A percentile compares a stretch with the other conserved stretches of the same genome.
These are phyloP conservation scores for Dryococelus australis DNA, from an alignment of 2,888 invertebrate genomes.

Conservation along the genomic window DNA sequence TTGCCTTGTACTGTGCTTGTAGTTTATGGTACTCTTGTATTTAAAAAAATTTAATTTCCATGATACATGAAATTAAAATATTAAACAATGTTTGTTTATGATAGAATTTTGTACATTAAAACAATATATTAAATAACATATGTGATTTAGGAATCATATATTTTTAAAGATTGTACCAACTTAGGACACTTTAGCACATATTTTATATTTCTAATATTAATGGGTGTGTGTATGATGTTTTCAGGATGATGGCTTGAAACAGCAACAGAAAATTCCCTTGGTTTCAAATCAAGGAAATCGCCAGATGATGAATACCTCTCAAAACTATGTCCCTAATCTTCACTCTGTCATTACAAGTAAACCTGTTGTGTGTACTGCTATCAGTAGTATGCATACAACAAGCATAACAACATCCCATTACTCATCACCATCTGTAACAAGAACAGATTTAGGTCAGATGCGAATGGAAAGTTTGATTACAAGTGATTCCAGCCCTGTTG, in stretches of 20 bases:
- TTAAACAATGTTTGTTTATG: no score
- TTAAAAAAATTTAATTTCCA: no score
- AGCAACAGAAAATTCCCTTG: slow-evolving; percentile 56
- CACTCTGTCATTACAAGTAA: neutral
- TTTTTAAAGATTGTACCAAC: no score
- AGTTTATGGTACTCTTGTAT: no score
- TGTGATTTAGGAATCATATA: no score
- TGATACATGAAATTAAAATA: no score
- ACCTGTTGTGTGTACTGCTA: neutral
- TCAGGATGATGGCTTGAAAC: slow-evolving; percentile 59
- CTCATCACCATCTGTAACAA: slow-evolving; percentile 46
- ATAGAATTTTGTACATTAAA: no score
- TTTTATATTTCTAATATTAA: no score
- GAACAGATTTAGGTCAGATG: slow-evolving; percentile 53
- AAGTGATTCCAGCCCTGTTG: slow-evolving; percentile 55
- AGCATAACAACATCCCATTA: slow-evolving; percentile 29
- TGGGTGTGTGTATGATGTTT: slow-evolving; percentile 30
- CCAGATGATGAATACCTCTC: neutral
- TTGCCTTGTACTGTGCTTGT: no score
- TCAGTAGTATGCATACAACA: slow-evolving; percentile 6
- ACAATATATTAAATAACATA: no score
- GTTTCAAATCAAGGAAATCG: slow-evolving; percentile 7
- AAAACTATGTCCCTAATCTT: neutral
- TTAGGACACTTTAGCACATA: no score
- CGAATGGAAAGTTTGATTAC: slow-evolving; percentile 57